Conservation (phyloP, 2,113 vertebrate species). For the Haliaeetus leucogaster region DNA sequence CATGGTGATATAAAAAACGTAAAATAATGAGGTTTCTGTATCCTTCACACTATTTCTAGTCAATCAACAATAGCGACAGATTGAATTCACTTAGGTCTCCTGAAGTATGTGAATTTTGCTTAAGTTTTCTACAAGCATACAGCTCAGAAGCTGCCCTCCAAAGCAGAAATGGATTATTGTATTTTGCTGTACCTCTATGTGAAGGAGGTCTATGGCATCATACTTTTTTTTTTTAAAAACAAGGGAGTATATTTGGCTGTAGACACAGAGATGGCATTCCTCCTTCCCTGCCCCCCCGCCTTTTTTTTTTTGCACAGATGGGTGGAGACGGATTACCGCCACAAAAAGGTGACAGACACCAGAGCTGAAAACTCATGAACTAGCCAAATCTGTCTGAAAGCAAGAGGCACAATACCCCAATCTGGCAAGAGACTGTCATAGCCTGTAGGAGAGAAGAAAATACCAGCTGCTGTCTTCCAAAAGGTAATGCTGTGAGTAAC, state of each 20-base stretch:
- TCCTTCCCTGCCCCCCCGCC: no score
- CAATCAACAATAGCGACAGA: neutral
- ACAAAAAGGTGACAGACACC: neutral
- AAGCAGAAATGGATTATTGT: neutral
- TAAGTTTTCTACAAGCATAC: neutral
- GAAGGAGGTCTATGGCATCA: neutral
- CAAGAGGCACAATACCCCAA: neutral
- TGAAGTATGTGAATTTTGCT: neutral
- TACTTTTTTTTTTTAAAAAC: neutral
- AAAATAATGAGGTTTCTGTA: slow-evolving; percentile 9
- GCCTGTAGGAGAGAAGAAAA: neutral
- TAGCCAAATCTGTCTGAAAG: neutral
- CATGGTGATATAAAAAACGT: neutral
- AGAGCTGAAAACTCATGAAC: neutral
- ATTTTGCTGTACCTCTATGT: neutral
- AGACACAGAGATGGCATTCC: neutral
- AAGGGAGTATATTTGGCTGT: neutral
- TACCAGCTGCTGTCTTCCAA: slow-evolving; percentile 2
- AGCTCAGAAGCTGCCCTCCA: neutral
- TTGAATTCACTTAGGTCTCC: neutral
- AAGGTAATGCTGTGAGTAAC: neutral
- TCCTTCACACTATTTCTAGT: neutral
- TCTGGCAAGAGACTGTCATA: neutral
- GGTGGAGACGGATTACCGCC: neutral
- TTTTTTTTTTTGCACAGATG: neutral